Evolutionary conservation across 2,797 vertebrate genomes (phyloP).

Genomic region (Pipistrellus nathusii): DNA sequence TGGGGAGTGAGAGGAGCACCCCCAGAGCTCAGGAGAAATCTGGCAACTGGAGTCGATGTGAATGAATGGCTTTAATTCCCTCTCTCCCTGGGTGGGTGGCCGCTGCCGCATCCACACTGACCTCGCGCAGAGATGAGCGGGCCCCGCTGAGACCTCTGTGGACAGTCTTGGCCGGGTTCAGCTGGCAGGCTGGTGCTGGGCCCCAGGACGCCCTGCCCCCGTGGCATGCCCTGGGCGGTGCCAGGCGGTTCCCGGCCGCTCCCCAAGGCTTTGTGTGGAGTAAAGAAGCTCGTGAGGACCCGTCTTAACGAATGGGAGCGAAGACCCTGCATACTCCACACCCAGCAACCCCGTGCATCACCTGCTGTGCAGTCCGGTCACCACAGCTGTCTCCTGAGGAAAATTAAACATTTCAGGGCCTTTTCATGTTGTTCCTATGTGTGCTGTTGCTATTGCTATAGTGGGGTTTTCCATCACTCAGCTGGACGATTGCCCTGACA

Average conservation of each 20-base stretch:
- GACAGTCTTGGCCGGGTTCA: not conserved
- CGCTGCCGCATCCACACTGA: not conserved
- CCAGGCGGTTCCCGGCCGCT: not conserved
- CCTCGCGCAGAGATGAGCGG: not conserved
- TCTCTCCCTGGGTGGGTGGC: slow-evolving; percentile 39
- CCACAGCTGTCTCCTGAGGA: not conserved
- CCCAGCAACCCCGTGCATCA: rapidly evolving
- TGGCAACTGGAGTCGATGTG: not conserved
- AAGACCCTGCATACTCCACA: not conserved
- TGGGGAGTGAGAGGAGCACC: not conserved
- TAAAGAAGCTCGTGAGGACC: not conserved
- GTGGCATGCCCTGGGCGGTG: not conserved
- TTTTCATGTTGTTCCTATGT: not conserved
- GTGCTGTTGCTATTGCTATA: not conserved
- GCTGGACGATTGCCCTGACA: not conserved
- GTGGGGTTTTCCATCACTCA: slow-evolving; percentile 33
- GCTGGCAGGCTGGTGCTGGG: rapidly evolving
- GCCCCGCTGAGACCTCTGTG: rapidly evolving
- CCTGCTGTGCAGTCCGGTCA: not conserved
- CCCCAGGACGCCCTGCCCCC: not conserved
- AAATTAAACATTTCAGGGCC: slow-evolving; percentile 5
- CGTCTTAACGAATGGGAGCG: not conserved
- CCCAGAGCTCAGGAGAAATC: not conserved
- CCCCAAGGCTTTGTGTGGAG: not conserved
- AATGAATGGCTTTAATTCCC: slow-evolving; percentile 74